Base-by-base conservation (phyloP, 2,113 vertebrate genomes). In the Heterochromis multidens region DNA sequence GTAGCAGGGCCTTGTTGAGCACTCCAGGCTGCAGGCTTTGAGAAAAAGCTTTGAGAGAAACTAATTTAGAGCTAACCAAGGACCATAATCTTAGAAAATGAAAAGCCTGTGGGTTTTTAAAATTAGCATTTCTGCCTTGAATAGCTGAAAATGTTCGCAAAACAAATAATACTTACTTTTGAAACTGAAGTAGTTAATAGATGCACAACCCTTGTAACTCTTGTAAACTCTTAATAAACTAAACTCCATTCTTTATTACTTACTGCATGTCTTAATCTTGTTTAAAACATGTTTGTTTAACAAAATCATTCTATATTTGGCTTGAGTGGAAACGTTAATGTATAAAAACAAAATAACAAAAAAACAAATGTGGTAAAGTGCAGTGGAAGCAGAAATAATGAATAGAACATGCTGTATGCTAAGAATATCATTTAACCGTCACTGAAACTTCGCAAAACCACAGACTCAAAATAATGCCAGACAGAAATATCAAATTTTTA, bases 21-120 rank as follows among this genome's bases (percentile, higher is more conserved):
- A 54, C 87, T 77, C 14, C 23, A 17, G 61, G 67, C 29, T 63
- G 46, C 29, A 65, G 49, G 27, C 46, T 57, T 11, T 31, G 52
- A 77, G 31, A 57, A 57, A 58, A 70, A 56, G 74, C 67, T 35
- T 56, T 2, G 23, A 84, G 74, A 84, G 61, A 74, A 83, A 82
- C 40, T 67, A 25, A 86, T 94, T 91, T 81, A 86, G 23, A 79
- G 33, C 6, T 40, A 81, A 74, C 21, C 21, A 33, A 83, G 31
- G 19, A 83, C 27, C 31, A 62, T 76, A 84, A 83, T 92, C 56
- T 83, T 67, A 27, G n/a, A 80, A 84, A 91, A 89, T 83, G 23
- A 88, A 89, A 89, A 61, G 46, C 70, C 54, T 77, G 57, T 81
- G 79, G 72, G 27, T 67, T 86, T 87, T 84, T 27, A 82, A 87